These are phyloP conservation scores for Beroe ovata DNA, from an alignment of 37 sponge, comb jelly and placozoan genomes.

Conservation along the genomic window DNA sequence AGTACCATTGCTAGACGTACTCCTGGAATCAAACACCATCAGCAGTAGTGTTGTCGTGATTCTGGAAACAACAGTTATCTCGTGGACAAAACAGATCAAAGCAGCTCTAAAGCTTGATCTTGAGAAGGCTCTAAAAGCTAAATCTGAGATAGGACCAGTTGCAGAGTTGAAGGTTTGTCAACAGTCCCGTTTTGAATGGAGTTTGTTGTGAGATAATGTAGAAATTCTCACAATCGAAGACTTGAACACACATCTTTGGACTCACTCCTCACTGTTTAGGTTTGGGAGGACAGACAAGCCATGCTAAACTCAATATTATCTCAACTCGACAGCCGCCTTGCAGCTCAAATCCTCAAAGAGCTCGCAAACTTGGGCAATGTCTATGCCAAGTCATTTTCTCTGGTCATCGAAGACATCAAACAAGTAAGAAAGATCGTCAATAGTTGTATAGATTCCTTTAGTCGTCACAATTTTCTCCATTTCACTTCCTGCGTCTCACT, in stretches of 20 bases:
- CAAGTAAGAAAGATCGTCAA: neutral
- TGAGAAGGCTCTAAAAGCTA: constrained; percentile 43
- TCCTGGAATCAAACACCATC: constrained; percentile 70
- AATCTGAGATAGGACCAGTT: constrained; percentile 74
- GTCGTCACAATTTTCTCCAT: too few species aligned
- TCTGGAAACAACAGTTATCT: constrained; percentile 82
- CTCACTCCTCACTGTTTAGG: constrained; percentile 68
- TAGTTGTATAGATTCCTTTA: too few species aligned
- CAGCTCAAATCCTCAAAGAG: constrained; percentile 74
- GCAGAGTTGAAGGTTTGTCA: constrained; percentile 77
- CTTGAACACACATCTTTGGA: too few species aligned
- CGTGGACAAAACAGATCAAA: constrained; percentile 93
- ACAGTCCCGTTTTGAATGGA: too few species aligned
- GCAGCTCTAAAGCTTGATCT: constrained; percentile 79
- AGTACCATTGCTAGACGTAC: constrained; percentile 80
- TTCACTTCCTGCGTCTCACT: too few species aligned
- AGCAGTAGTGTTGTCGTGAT: constrained; percentile 74
- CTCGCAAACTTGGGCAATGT: constrained; percentile 30
- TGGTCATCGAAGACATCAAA: constrained; percentile 38
- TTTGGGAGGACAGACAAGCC: constrained; percentile 73
- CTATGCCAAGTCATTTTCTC: constrained; percentile 6
- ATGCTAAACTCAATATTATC: constrained; percentile 71
- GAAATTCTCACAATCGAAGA: too few species aligned
- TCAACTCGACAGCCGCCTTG: constrained; percentile 75
- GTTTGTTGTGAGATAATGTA: too few species aligned